phyloP scores from a whole-genome alignment of 2,797 vertebrate species.

The Sandelia bainsii region DNA sequence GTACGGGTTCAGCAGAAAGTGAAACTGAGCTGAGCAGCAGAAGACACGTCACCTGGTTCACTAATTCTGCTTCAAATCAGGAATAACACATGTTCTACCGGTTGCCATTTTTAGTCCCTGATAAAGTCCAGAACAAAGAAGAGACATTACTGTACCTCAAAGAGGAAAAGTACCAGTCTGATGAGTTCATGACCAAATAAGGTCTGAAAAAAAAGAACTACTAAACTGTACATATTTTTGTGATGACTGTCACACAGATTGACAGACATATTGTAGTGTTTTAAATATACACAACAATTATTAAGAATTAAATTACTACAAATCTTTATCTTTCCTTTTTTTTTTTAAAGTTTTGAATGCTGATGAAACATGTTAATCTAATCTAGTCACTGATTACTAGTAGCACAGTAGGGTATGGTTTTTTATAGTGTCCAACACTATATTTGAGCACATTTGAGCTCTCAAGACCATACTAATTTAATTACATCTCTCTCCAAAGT shows the following conservation, averaged over 20 bases:
- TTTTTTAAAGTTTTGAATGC: background rate
- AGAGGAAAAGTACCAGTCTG: background rate
- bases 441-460: background rate
- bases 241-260: background rate
- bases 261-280: background rate
- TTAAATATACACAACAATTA: background rate
- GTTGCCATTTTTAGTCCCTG: conserved; percentile 18
- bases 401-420: background rate
- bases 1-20: conserved; percentile 44
- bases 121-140: background rate
- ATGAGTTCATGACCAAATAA: background rate
- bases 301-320: background rate
- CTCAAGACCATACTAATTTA: background rate
- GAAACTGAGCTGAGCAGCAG: conserved; percentile 41
- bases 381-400: background rate
- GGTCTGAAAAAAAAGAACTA: background rate
- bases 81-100: background rate
- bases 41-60: background rate
- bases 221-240: too few relatives aligned
- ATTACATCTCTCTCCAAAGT: background rate
- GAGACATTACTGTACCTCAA: background rate
- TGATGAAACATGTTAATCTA: background rate
- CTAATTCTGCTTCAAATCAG: conserved; percentile 33
- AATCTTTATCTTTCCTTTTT: background rate
- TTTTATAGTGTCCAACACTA: background rate